A percentile compares a stretch with the other conserved stretches of the same genome.
phyloP scores from a whole-genome alignment of 2,888 invertebrate species.

The Ormyrus nitidulus region DNA sequence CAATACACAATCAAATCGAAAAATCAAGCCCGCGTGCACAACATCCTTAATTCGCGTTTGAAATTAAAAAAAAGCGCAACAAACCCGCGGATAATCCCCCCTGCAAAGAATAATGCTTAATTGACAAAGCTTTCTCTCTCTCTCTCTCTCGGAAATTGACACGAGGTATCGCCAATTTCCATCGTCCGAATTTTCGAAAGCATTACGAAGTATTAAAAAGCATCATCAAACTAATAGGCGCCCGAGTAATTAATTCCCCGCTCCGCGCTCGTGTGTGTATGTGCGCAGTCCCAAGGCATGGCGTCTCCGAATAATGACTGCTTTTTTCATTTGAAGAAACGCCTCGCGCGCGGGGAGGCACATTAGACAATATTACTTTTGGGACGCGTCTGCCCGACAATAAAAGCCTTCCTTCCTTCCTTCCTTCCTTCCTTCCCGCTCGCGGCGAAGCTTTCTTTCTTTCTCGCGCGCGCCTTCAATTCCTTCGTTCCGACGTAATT shows the following conservation, averaged over 20 bases:
- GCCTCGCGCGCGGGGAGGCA: slow-evolving; percentile 51
- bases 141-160: too few relatives aligned
- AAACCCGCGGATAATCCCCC: too few relatives aligned
- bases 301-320: slow-evolving; percentile 52
- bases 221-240: slow-evolving; percentile 45
- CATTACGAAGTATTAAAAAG: slow-evolving; percentile 45
- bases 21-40: too few relatives aligned
- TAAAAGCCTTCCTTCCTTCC: slow-evolving; percentile 45
- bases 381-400: slow-evolving; percentile 59
- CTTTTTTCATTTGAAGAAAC: slow-evolving; percentile 23
- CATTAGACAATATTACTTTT: slow-evolving; percentile 68
- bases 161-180: background rate
- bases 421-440: slow-evolving; percentile 31
- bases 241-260: slow-evolving; percentile 33
- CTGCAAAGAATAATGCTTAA: too few relatives aligned
- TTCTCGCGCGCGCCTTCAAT: slow-evolving; percentile 19
- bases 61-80: too few relatives aligned
- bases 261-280: background rate
- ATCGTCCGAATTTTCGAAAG: background rate
- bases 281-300: slow-evolving; percentile 28
- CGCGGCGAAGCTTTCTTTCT: slow-evolving; percentile 5
- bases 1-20: too few relatives aligned
- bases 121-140: too few relatives aligned
- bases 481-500: slow-evolving; percentile 29
- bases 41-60: too few relatives aligned